These are phyloP conservation scores for Sebastiscus tertius DNA, from an alignment of 2,797 vertebrate genomes.

Conservation along the genomic window DNA sequence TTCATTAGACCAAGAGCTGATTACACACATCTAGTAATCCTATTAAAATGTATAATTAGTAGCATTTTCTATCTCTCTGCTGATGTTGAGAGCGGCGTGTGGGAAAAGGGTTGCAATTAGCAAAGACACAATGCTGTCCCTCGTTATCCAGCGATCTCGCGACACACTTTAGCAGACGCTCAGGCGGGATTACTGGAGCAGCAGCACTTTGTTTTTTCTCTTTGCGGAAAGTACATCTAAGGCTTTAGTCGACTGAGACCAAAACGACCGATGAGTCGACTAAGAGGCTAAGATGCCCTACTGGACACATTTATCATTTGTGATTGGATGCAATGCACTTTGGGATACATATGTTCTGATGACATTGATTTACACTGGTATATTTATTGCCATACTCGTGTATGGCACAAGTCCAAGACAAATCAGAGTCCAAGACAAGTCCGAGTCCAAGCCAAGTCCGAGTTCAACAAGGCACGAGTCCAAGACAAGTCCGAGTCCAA, in stretches of 20 bases:
- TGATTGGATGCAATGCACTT: not conserved
- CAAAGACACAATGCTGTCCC: slow-evolving; percentile 60
- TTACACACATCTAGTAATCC: slow-evolving; percentile 75
- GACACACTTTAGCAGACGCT: slow-evolving; percentile 24
- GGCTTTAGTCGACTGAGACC: no score
- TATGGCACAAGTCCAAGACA: no score
- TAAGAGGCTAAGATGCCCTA: no score
- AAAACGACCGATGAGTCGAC: no score
- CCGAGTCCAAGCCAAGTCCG: no score
- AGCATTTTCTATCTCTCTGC: slow-evolving; percentile 55
- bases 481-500: no score
- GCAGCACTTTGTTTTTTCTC: not conserved
- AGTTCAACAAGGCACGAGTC: no score
- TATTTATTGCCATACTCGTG: no score
- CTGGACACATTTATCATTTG: not conserved
- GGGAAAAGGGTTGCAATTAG: slow-evolving; percentile 67
- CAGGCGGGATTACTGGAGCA: slow-evolving; percentile 38
- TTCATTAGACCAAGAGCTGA: slow-evolving; percentile 70
- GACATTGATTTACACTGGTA: not conserved
- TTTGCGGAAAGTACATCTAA: not conserved
- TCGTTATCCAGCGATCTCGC: slow-evolving; percentile 61
- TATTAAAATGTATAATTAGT: slow-evolving; percentile 78
- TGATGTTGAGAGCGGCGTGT: slow-evolving; percentile 47
- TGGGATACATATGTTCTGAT: not conserved
- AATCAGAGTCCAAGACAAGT: no score